phyloP scores from a whole-genome alignment of 2,113 vertebrate genomes.

The Nettapus auritus region DNA sequence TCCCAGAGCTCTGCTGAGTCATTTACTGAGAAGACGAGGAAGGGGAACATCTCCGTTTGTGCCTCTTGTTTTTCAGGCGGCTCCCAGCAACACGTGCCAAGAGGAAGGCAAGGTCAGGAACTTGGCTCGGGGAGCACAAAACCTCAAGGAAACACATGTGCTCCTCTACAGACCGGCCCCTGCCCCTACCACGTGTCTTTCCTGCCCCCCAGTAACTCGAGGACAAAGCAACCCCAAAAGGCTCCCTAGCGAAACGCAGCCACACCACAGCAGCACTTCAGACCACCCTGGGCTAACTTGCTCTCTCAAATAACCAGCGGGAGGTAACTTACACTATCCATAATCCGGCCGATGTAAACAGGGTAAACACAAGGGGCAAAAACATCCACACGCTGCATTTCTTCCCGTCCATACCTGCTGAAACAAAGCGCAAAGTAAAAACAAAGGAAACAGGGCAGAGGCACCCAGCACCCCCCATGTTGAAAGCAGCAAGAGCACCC shows the following conservation, averaged over 20 bases:
- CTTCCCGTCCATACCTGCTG: conserved; percentile 81
- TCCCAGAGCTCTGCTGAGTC: neutral
- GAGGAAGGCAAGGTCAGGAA: neutral
- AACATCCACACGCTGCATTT: conserved; percentile 89
- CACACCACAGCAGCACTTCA: neutral
- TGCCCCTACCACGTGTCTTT: neutral
- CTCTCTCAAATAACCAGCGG: neutral
- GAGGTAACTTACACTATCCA: conserved; percentile 88
- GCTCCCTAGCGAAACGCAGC: neutral
- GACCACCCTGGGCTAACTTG: neutral
- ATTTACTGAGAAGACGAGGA: neutral
- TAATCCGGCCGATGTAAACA: conserved; percentile 86
- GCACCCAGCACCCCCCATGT: neutral
- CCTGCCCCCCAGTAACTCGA: neutral
- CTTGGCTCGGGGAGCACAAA: neutral
- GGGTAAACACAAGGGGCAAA: conserved; percentile 85
- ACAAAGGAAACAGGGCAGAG: neutral
- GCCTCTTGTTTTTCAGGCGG: neutral
- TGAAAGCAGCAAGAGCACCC: neutral
- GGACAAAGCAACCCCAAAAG: neutral
- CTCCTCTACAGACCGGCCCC: neutral
- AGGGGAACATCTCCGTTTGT: neutral
- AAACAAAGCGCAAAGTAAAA: conserved; percentile 32
- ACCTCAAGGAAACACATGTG: neutral
- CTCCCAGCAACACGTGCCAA: neutral